Conservation (phyloP, 2,113 vertebrate species). For the Lamprotornis superbus region DNA sequence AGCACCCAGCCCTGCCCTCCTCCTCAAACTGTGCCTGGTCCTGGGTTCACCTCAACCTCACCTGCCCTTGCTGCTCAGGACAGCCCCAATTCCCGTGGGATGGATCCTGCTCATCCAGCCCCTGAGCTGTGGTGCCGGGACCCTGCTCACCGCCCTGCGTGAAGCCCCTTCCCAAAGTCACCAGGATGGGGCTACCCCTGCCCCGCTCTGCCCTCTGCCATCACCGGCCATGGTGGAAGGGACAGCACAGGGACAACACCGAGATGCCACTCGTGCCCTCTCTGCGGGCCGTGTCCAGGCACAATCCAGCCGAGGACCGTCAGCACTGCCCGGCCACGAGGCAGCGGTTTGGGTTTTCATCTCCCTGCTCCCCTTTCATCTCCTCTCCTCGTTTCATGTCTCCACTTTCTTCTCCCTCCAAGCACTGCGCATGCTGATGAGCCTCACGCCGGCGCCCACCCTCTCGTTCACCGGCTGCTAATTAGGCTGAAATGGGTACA, state of each 20-base stretch:
- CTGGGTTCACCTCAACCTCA: fast-evolving
- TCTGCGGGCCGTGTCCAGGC: fast-evolving
- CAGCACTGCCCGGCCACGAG: fast-evolving
- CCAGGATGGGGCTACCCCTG: fast-evolving
- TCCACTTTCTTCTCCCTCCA: conserved; percentile 64
- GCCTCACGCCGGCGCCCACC: conserved; percentile 7
- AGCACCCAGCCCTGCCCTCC: background rate
- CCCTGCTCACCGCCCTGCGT: background rate
- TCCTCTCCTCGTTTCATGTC: conserved; percentile 52
- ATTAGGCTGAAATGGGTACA: background rate
- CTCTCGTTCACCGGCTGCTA: background rate
- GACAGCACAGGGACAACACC: fast-evolving
- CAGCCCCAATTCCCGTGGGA: background rate
- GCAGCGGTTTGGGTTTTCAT: conserved; percentile 23
- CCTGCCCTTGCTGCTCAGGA: background rate
- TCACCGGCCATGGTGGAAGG: fast-evolving
- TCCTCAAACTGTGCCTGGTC: fast-evolving
- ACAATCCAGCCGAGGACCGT: fast-evolving
- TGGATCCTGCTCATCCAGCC: background rate
- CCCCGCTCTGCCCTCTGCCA: background rate
- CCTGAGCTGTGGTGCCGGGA: fast-evolving
- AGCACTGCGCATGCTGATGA: conserved; percentile 56
- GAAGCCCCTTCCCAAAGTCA: background rate
- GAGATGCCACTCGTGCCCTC: background rate
- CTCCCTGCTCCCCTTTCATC: conserved; percentile 43